These are phyloP conservation scores for Lomographa bimaculata DNA, from an alignment of 2,888 invertebrate species.

Conservation along the genomic window DNA sequence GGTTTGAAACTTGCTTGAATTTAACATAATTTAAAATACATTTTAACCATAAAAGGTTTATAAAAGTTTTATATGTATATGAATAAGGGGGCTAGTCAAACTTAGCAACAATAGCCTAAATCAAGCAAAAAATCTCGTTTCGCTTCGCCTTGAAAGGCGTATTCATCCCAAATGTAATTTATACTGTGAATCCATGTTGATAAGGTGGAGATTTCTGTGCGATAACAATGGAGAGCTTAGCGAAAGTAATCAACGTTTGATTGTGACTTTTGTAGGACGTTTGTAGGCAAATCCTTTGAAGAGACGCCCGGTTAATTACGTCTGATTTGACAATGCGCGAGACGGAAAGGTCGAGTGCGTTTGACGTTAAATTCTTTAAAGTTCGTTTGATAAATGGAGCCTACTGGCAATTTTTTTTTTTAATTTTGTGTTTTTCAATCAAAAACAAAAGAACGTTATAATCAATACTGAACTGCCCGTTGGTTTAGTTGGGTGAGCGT, in stretches of 20 bases:
- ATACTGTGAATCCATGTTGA: conserved; percentile 25
- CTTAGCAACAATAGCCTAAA: conserved; percentile 37
- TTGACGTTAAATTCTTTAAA: conserved; percentile 5
- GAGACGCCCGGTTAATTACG: conserved; percentile 47
- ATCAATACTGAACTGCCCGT: no score
- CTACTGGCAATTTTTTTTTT: no score
- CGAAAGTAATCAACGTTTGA: conserved; percentile 37
- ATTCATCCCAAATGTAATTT: conserved; percentile 36
- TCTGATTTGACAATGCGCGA: conserved; percentile 40
- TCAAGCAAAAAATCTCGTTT: conserved; percentile 33
- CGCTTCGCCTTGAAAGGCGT: conserved; percentile 30
- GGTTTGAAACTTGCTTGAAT: no score
- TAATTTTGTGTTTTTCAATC: no score
- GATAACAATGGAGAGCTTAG: conserved; percentile 28
- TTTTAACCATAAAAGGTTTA: no score
- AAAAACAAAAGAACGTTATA: no score
- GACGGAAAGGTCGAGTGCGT: conserved; percentile 3
- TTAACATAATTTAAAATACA: no score
- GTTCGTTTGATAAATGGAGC: background rate
- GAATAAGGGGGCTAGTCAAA: conserved; percentile 13
- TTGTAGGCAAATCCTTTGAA: conserved; percentile 46
- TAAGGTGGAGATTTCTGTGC: conserved; percentile 36
- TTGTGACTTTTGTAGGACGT: conserved; percentile 54
- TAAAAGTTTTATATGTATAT: no score
- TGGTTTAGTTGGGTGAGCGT: no score